These are phyloP conservation scores for Enteromius afrohamiltoni DNA, from an alignment of 2,797 vertebrate species.

Conservation along the genomic window DNA sequence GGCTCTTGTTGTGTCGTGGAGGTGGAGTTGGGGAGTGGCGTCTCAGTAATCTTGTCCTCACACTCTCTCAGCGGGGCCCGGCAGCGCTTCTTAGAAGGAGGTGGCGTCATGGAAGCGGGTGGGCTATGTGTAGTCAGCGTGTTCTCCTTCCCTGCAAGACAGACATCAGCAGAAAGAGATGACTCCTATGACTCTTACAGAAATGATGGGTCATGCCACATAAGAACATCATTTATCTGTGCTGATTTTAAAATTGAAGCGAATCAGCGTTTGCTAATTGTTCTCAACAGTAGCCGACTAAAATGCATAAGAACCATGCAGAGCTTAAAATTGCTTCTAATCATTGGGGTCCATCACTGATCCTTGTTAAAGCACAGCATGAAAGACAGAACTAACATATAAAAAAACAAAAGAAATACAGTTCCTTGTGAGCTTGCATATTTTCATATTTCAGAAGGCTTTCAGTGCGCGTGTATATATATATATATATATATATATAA, in stretches of 20 bases:
- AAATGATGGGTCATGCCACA: not conserved
- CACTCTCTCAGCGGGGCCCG: constrained; percentile 59
- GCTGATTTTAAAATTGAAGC: not conserved
- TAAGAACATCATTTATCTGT: not conserved
- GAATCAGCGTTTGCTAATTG: not conserved
- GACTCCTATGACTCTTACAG: not conserved
- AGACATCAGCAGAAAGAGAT: constrained; percentile 14
- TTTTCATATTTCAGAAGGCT: not conserved
- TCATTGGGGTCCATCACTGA: not conserved
- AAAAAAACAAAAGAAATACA: not conserved
- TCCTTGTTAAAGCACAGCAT: not conserved
- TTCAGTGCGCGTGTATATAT: not conserved
- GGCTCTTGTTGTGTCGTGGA: constrained; percentile 55
- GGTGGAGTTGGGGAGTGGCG: constrained; percentile 47
- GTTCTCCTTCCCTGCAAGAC: constrained; percentile 72
- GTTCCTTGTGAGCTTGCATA: not conserved
- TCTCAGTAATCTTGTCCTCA: constrained; percentile 71
- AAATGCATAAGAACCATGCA: not conserved
- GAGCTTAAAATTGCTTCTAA: not conserved
- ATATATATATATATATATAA: not conserved
- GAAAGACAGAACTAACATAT: not conserved
- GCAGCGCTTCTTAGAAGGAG: constrained; percentile 71
- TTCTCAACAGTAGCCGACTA: not conserved
- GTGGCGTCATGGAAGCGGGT: constrained; percentile 52
- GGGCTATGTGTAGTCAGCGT: constrained; percentile 38